These are phyloP conservation scores for Oncorhynchus kisutch DNA, from an alignment of 2,113 vertebrate species.

Conservation along the genomic window DNA sequence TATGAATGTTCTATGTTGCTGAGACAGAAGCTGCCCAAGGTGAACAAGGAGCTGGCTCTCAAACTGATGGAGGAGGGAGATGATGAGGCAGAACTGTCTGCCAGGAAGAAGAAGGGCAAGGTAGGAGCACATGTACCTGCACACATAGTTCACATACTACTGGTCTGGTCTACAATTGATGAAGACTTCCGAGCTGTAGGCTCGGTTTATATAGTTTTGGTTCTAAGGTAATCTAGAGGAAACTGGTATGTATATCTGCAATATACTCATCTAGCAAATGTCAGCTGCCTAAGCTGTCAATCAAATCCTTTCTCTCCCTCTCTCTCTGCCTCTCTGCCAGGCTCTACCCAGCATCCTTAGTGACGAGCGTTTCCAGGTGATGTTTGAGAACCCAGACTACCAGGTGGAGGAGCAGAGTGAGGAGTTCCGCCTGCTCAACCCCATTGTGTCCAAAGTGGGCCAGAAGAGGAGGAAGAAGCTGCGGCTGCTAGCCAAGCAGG, in stretches of 20 bases:
- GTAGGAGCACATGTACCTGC: conserved; percentile 57
- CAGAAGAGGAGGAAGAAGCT: conserved; percentile 91
- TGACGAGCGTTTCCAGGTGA: conserved; percentile 94
- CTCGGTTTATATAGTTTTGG: no score
- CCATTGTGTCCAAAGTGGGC: conserved; percentile 92
- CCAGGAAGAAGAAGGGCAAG: conserved; percentile 88
- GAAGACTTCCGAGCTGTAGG: not conserved
- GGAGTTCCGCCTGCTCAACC: conserved; percentile 94
- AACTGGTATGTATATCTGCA: no score
- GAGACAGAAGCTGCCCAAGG: conserved; percentile 87
- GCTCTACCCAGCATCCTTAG: conserved; percentile 84
- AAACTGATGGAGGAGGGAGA: conserved; percentile 94
- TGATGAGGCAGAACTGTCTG: conserved; percentile 65
- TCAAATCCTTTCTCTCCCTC: not conserved
- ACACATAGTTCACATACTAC: not conserved
- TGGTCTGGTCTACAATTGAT: not conserved
- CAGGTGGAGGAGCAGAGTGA: conserved; percentile 95
- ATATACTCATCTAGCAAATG: no score
- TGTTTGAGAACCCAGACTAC: conserved; percentile 98
- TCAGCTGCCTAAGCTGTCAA: no score
- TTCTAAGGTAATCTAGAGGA: no score
- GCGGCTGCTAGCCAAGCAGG: conserved; percentile 74
- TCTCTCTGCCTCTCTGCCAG: conserved; percentile 55
- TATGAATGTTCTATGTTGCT: not conserved
- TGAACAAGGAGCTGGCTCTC: conserved; percentile 94